Evolutionary conservation across 2,113 vertebrate genomes (phyloP), one percentile per base, ranked within the genome.

Genomic region (Etheostoma spectabile): DNA sequence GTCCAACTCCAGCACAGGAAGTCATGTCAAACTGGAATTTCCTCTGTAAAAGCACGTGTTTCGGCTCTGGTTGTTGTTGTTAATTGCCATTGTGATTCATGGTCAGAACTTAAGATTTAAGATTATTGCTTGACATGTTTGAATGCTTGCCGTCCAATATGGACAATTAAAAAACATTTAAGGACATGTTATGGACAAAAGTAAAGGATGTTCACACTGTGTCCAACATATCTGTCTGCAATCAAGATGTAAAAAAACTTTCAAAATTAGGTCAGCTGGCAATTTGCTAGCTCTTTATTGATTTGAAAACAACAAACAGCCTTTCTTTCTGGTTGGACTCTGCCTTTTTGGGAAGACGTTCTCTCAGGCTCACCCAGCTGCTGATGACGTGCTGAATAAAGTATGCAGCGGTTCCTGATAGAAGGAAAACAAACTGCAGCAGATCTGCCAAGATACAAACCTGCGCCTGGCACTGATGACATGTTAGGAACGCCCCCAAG

Each of bases 381-480:
- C 55, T 85, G 62, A 87, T 94, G 93, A 94, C 91, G 81, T 71
- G 72, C 27, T 53, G 68, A 59, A 84, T 80, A 79, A 92, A 92
- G 60, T 83, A 93, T 95, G 92, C 61, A 77, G 27, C 79, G 78
- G 77, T 82, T 86, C 6, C 66, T 76, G 74, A 83, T 67, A 19
- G 45, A 63, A 62, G 61, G 85, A 70, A 21, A 89, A 85, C 79
- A 91, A 91, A 85, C 73, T 66, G 82, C 59, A 48, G 57, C 72
- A 74, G 16, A 60, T 64, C 48, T 63, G 55, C 76, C 66, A 82
- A 75, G 55, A 76, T 38, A n/a, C 0, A 64, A 73, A 64, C 66
- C 19, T 15, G 42, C 8, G 45, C 74, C 72, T 77, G 82, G 77
- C 77, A 68, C 59, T 5, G 16, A 12, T 19, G 42, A 64, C 49